phyloP scores from a whole-genome alignment of 1,140 invertebrate species.

The Drosophila ironensis region DNA sequence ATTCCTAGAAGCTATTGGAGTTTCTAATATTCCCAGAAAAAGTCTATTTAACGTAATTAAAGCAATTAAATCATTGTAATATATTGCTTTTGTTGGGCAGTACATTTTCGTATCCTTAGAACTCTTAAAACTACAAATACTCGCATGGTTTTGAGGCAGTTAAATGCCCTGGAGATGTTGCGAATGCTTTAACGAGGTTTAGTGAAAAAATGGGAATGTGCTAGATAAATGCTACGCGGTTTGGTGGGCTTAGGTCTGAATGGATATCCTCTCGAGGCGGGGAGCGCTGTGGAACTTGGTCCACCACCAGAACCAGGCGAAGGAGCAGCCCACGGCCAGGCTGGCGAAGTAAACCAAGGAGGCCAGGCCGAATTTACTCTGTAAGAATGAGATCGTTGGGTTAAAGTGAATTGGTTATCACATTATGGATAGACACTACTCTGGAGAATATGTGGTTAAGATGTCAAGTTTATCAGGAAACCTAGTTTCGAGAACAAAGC shows the following conservation, averaged over 20 bases:
- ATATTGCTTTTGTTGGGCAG: constrained; percentile 11
- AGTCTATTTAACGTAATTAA: not conserved
- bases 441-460: too few relatives aligned
- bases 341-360: constrained; percentile 41
- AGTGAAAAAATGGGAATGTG: constrained; percentile 5
- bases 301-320: constrained; percentile 69
- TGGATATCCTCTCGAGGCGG: constrained; percentile 36
- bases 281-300: constrained; percentile 31
- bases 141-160: constrained; percentile 10
- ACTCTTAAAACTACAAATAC: not conserved
- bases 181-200: not conserved
- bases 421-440: too few relatives aligned
- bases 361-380: constrained; percentile 44
- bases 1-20: too few relatives aligned
- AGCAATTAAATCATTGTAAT: not conserved
- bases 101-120: constrained; percentile 7
- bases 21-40: too few relatives aligned
- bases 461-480: too few relatives aligned
- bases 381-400: too few relatives aligned
- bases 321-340: constrained; percentile 46
- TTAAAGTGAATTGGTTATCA: too few relatives aligned
- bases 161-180: not conserved
- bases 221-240: constrained; percentile 28
- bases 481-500: too few relatives aligned
- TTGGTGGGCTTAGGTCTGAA: constrained; percentile 32